A percentile compares a stretch with the other conserved stretches of the same genome.
phyloP scores from a whole-genome alignment of 2,797 vertebrate genomes.

The Enteromius radiatus region DNA sequence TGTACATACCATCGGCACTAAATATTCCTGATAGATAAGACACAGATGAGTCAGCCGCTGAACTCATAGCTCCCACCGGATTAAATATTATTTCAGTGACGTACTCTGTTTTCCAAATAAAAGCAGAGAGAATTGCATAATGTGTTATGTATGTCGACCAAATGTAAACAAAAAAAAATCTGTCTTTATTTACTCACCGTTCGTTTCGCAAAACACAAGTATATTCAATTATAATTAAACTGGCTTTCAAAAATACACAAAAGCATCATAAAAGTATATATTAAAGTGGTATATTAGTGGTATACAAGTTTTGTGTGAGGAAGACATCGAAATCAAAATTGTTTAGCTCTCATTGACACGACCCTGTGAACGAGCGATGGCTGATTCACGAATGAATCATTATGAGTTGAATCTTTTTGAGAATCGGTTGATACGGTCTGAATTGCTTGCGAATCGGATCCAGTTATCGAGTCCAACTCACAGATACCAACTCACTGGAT shows the following conservation, averaged over 20 bases:
- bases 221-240: neutral
- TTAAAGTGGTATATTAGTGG: neutral
- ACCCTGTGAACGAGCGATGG: neutral
- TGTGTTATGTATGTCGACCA: neutral
- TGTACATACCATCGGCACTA: slow-evolving; percentile 7
- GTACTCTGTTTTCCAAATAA: slow-evolving; percentile 65
- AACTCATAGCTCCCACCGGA: slow-evolving; percentile 67
- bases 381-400: neutral
- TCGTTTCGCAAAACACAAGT: neutral
- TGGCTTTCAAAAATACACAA: neutral
- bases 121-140: neutral
- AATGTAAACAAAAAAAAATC: neutral
- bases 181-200: neutral
- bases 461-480: neutral
- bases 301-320: neutral
- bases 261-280: neutral
- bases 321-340: neutral
- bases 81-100: slow-evolving; percentile 70
- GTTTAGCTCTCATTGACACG: neutral
- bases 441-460: neutral
- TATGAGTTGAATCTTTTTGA: neutral
- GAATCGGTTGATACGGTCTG: neutral
- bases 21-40: slow-evolving; percentile 34
- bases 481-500: neutral
- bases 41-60: slow-evolving; percentile 62